Conservation (phyloP, 2,888 invertebrate genomes). For the Scrobipalpa atriplicella region DNA sequence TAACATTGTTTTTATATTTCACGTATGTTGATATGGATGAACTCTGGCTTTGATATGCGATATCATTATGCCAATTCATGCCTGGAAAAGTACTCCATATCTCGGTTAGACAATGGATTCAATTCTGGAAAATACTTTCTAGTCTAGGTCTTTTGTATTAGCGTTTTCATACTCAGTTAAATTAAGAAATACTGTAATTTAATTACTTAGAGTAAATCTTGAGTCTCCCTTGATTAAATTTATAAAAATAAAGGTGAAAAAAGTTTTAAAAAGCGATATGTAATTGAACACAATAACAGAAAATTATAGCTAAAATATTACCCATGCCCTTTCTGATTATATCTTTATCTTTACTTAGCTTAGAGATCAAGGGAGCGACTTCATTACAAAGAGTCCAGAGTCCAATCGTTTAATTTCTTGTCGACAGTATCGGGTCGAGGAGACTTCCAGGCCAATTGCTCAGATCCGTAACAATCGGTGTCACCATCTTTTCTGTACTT, state of each 20-base stretch:
- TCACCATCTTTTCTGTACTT: conserved; percentile 24
- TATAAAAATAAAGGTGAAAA: too few species aligned
- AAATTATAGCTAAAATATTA: neutral
- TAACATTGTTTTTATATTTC: conserved; percentile 40
- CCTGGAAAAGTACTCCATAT: conserved; percentile 28
- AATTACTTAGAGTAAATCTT: too few species aligned
- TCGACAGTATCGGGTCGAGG: conserved; percentile 19
- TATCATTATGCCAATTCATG: conserved; percentile 34
- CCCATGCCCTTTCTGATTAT: too few species aligned
- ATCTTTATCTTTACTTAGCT: too few species aligned
- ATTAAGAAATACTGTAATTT: too few species aligned
- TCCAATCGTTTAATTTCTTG: conserved; percentile 28
- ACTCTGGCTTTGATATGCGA: conserved; percentile 28
- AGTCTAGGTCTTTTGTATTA: too few species aligned
- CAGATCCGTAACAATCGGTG: conserved; percentile 32
- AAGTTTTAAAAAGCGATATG: too few species aligned
- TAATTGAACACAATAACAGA: too few species aligned
- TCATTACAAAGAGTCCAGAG: conserved; percentile 28
- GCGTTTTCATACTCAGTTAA: too few species aligned
- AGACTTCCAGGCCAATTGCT: conserved; percentile 35
- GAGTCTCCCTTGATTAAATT: too few species aligned
- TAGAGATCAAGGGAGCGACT: neutral
- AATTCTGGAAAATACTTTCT: too few species aligned
- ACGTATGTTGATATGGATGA: conserved; percentile 27
- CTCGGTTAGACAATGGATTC: neutral